These are phyloP conservation scores for Euphonia xanthogaster DNA, from an alignment of 2,797 vertebrate genomes.

Conservation along the genomic window DNA sequence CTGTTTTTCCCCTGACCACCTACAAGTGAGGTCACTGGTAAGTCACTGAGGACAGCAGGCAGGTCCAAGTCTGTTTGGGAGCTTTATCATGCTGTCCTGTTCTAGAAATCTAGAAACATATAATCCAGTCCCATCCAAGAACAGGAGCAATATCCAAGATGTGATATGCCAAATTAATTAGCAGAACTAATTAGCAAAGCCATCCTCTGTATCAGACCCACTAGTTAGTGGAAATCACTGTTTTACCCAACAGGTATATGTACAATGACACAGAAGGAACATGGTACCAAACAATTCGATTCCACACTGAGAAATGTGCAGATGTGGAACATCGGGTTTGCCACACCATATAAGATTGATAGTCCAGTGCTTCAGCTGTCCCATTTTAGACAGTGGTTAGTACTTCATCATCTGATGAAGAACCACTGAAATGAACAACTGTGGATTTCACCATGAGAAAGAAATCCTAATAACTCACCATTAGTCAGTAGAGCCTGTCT, in stretches of 20 bases:
- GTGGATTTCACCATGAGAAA: background rate
- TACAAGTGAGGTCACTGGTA: background rate
- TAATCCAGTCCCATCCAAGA: background rate
- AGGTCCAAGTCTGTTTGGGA: background rate
- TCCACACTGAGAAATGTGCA: background rate
- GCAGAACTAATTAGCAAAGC: background rate
- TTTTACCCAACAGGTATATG: background rate
- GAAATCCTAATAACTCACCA: background rate
- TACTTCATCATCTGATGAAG: background rate
- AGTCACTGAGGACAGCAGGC: background rate
- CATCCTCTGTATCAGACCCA: background rate
- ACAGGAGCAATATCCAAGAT: background rate
- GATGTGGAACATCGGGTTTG: background rate
- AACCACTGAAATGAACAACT: background rate
- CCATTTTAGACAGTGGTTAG: background rate
- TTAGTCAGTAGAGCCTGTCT: background rate
- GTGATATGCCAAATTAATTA: background rate
- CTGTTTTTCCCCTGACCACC: background rate
- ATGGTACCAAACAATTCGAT: background rate
- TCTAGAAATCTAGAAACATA: background rate
- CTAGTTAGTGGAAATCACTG: background rate
- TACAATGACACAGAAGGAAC: background rate
- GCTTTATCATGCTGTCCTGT: background rate
- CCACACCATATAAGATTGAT: background rate
- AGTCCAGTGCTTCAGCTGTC: background rate